phyloP scores from a whole-genome alignment of 2,797 vertebrate species.

The Chaetophractus vellerosus region DNA sequence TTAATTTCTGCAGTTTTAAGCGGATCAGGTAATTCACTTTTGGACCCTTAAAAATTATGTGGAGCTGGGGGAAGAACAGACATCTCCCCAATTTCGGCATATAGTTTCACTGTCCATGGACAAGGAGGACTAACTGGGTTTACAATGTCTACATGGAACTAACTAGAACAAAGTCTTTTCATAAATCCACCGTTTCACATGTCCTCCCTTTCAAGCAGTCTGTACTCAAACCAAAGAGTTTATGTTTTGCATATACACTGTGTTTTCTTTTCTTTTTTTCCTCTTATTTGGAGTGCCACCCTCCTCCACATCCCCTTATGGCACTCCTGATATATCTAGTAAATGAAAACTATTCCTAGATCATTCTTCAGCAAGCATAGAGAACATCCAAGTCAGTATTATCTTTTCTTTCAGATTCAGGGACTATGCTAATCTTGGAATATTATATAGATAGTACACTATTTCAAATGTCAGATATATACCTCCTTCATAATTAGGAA shows the following conservation, averaged over 20 bases:
- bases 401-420: constrained; percentile 21
- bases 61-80: background rate
- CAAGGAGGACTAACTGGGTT: background rate
- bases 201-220: background rate
- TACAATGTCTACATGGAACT: background rate
- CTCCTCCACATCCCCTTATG: background rate
- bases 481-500: constrained; percentile 45
- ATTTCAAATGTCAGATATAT: constrained; percentile 53
- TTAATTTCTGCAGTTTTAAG: constrained; percentile 57
- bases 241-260: background rate
- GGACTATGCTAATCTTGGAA: constrained; percentile 5
- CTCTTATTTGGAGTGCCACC: background rate
- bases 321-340: background rate
- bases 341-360: background rate
- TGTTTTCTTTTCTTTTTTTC: background rate
- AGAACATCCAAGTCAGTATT: background rate
- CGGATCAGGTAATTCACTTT: background rate
- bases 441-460: constrained; percentile 31
- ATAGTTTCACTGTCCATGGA: background rate
- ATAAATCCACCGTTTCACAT: background rate
- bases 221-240: background rate
- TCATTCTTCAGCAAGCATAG: background rate
- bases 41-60: background rate
- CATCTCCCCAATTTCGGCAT: background rate
- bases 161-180: background rate